Evolutionary conservation across 2,797 vertebrate genomes (phyloP), one percentile per base, ranked within the genome.

Genomic region (Malacoraja senta): DNA sequence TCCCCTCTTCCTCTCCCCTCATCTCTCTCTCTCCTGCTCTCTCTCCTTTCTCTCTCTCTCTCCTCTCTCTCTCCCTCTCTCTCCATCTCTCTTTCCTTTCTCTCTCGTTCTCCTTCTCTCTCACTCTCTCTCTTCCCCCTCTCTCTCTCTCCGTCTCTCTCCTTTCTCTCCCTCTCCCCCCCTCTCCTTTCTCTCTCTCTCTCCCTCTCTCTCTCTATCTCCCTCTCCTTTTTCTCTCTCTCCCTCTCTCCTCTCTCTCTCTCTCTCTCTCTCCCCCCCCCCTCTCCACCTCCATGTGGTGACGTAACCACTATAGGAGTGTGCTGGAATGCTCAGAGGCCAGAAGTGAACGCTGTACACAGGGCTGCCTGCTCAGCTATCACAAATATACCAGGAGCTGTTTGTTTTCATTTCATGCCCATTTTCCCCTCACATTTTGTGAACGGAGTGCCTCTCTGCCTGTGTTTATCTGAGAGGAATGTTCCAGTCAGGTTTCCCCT

Each of bases 271-370:
- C 65, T 44, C 71, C 81, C 8, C 71, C 7, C 1, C 7, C 17
- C 4, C 3, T 24, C 71, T 7, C 71, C 71, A 3, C 24, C 71
- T 71, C 68, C 0, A 4, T 74, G 71, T 21, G 61, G 17, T 68
- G 15, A 68, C 17, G n/a, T 32, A 15, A 3, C 1, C 13, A 65
- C 84, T 32, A n/a, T 29, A 32, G 35, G 63, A 88, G 61, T 68
- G 61, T 68, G 84, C 61, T 35, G 84, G 84, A 65, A 65, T 88
- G 61, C 84, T 32, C n/a, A 68, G 84, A 68, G 84, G 63, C 63
- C 63, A 88, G 17, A 32, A 19, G 17, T 88, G 61, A 32, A 88
- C 35, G 84, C 68, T 86, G 83, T 61, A 32, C 29, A 32, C 61
- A n/a, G 61, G 61, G 13, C 61, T 86, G 83, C 29, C 38, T 61